Conservation (phyloP, 2,797 vertebrate genomes). For the Diglossa cyanea region DNA sequence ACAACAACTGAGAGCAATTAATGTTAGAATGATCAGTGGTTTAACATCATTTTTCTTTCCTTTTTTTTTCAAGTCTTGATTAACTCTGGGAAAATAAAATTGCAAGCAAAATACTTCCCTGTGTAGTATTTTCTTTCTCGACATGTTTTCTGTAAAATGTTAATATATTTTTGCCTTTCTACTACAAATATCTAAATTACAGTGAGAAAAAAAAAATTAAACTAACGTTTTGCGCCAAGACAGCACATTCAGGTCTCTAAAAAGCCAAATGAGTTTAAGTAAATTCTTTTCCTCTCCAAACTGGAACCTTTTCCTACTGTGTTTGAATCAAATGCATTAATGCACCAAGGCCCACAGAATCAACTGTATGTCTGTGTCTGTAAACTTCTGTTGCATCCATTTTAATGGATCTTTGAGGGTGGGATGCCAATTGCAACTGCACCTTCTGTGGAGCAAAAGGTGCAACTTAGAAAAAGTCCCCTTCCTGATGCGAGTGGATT, state of each 20-base stretch:
- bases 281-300: slow-evolving; percentile 46
- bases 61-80: neutral
- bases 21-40: neutral
- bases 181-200: slow-evolving; percentile 10
- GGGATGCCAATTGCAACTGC: neutral
- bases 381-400: slow-evolving; percentile 4
- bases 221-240: slow-evolving; percentile 24
- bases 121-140: neutral
- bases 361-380: neutral
- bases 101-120: neutral
- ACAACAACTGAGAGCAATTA: neutral
- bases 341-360: neutral
- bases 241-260: slow-evolving; percentile 7
- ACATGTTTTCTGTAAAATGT: neutral
- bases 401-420: neutral
- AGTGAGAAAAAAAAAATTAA: neutral
- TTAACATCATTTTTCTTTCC: neutral
- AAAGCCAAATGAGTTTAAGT: slow-evolving; percentile 29
- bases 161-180: neutral
- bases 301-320: slow-evolving; percentile 38
- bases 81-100: neutral
- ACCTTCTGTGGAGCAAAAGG: neutral
- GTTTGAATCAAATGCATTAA: slow-evolving; percentile 63
- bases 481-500: neutral
- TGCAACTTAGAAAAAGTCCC: neutral